A percentile compares a stretch with the other conserved stretches of the same genome.
Evolutionary conservation across 2,113 vertebrate genomes (phyloP).

Genomic region (Polypterus bichir): DNA sequence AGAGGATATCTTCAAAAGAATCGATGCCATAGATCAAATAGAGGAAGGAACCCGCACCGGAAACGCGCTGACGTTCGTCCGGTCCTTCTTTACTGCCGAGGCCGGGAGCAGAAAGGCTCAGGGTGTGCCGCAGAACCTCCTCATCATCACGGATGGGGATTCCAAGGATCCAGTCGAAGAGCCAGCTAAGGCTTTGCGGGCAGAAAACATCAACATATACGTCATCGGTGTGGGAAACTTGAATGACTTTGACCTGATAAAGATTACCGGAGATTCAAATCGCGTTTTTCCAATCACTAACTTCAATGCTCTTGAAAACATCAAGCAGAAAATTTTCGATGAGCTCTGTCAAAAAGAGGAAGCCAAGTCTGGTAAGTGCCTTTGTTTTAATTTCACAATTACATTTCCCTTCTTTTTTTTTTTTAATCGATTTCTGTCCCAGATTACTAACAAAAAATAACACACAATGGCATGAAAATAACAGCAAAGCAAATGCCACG

Average conservation of each 20-base stretch:
- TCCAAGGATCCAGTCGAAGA: constrained; percentile 36
- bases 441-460: too few species aligned
- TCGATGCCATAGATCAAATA: constrained; percentile 26
- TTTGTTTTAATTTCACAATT: too few species aligned
- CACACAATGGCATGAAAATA: too few species aligned
- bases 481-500: too few species aligned
- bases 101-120: constrained; percentile 33
- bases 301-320: constrained; percentile 31
- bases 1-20: constrained; percentile 22
- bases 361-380: too few species aligned
- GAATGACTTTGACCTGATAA: constrained; percentile 33
- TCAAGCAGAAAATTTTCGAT: constrained; percentile 33
- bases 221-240: constrained; percentile 39
- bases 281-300: constrained; percentile 37
- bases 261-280: constrained; percentile 32
- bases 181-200: constrained; percentile 28
- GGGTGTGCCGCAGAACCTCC: constrained; percentile 44
- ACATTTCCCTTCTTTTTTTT: too few species aligned
- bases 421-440: too few species aligned
- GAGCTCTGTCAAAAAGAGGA: constrained; percentile 34
- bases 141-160: constrained; percentile 55
- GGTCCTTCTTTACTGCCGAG: constrained; percentile 33
- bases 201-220: constrained; percentile 34
- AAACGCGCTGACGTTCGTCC: constrained; percentile 29
- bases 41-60: constrained; percentile 34